Base-by-base conservation (phyloP, 2,797 vertebrate species). In the Ispidina picta region DNA sequence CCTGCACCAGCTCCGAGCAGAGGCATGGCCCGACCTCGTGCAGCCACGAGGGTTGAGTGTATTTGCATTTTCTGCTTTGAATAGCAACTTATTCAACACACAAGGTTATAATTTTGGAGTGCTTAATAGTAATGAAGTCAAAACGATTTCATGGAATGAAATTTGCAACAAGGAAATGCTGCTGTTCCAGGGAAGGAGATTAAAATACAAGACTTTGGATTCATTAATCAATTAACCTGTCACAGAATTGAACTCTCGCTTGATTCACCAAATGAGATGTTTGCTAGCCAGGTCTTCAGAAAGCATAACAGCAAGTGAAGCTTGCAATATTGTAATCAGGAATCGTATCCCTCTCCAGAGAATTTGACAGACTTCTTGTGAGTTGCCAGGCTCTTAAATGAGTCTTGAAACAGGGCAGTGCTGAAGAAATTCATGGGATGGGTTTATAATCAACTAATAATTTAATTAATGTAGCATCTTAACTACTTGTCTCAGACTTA, bases 381-480 rank as follows among this genome's bases (percentile, higher is more conserved):
- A 70, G 51, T 65, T 0, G 0, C 55, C 55, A 59, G 22, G 19
- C n/a, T 71, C 62, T 82, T 75, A 65, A 87, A 46, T 60, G 41
- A 88, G 26, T 72, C 80, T 81, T 56, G 52, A 89, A 93, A 66
- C 41, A 64, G 56, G 43, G 28, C 37, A 70, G 19, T 48, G 33
- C 35, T 72, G 44, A 56, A 72, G 44, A 51, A 69, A 51, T 90
- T 83, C 52, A 69, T 52, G 48, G n/a, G 51, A 14, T 69, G 58
- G 37, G 33, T 80, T 92, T 92, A 69, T 72, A 91, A 89, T 93
- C 52, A 81, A 66, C 63, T 31, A 76, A 73, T 92, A 73, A 86
- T 85, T 87, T 75, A 92, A 95, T 94, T 91, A 92, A 92, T 59
- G 70, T 72, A 66, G 62, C 70, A 56, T 90, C 86, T 81, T 94